Conservation (phyloP, 2,888 invertebrate species). For the Dryocosmus kuriphilus region DNA sequence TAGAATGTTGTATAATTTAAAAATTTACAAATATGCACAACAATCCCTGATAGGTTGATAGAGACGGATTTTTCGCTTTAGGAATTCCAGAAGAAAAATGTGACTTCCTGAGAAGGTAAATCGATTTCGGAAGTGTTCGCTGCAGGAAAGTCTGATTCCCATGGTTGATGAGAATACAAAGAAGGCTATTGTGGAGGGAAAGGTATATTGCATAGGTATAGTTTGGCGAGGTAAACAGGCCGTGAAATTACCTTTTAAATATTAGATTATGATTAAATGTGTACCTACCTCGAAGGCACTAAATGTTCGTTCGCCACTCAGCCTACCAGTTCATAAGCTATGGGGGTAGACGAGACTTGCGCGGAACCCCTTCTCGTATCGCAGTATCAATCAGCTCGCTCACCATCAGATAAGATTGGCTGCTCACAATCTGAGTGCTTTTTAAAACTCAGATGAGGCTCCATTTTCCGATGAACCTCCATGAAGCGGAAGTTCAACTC, state of each 20-base stretch:
- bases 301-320: slow-evolving; percentile 69
- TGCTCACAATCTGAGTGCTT: slow-evolving; percentile 70
- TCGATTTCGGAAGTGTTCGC: slow-evolving; percentile 51
- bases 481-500: slow-evolving; percentile 44
- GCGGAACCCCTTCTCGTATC: slow-evolving; percentile 63
- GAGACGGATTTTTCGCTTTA: background rate
- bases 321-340: slow-evolving; percentile 64
- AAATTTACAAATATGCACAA: too few species aligned
- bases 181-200: slow-evolving; percentile 55
- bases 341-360: slow-evolving; percentile 66
- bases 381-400: slow-evolving; percentile 74
- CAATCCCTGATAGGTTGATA: too few species aligned
- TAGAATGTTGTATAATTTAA: too few species aligned
- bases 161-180: slow-evolving; percentile 47
- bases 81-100: background rate
- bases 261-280: slow-evolving; percentile 78
- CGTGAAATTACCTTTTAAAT: slow-evolving; percentile 78
- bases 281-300: slow-evolving; percentile 73
- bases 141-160: slow-evolving; percentile 60
- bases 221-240: slow-evolving; percentile 74
- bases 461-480: slow-evolving; percentile 50
- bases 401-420: slow-evolving; percentile 74
- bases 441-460: slow-evolving; percentile 64
- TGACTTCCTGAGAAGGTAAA: slow-evolving; percentile 3
- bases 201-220: slow-evolving; percentile 57